Evolutionary conservation across 2,888 invertebrate species (phyloP).

Genomic region (Erebia palarica): DNA sequence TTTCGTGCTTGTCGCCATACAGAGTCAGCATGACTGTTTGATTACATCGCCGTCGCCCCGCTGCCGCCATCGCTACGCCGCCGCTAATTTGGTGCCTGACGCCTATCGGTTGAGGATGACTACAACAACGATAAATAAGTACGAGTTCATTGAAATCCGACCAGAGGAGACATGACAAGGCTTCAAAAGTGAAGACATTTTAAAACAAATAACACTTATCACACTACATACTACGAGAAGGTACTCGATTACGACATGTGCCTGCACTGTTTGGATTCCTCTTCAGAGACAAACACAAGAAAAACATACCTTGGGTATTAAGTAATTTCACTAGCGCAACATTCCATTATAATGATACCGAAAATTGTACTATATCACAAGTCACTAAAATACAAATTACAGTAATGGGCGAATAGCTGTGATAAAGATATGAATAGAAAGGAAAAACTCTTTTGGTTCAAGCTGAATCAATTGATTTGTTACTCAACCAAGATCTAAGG

Average conservation of each 20-base stretch:
- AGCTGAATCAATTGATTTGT: not conserved
- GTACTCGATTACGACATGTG: conserved; percentile 47
- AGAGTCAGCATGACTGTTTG: too few relatives aligned
- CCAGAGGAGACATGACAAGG: conserved; percentile 46
- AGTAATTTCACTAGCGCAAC: conserved; percentile 31
- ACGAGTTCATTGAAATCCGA: conserved; percentile 2
- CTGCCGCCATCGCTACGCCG: too few relatives aligned
- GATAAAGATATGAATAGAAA: conserved; percentile 13
- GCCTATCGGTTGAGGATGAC: too few relatives aligned
- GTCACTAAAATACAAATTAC: not conserved
- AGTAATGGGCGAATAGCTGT: not conserved
- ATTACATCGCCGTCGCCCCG: too few relatives aligned
- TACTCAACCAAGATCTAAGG: not conserved
- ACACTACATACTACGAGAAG: conserved; percentile 51
- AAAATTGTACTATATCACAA: conserved; percentile 14
- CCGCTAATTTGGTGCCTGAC: too few relatives aligned
- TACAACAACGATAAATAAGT: not conserved
- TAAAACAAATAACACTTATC: conserved; percentile 77
- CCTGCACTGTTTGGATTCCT: conserved; percentile 72
- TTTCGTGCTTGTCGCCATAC: too few relatives aligned
- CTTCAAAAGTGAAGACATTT: conserved; percentile 59
- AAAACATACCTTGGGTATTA: conserved; percentile 70
- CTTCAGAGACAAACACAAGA: conserved; percentile 76
- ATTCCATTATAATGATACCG: conserved; percentile 17
- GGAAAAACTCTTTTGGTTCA: conserved; percentile 12